Percentiles rank a stretch among this genome's conserved stretches.
Conservation (phyloP, 92 coral and sea anemone species). For the Epizoanthus rinbou region DNA sequence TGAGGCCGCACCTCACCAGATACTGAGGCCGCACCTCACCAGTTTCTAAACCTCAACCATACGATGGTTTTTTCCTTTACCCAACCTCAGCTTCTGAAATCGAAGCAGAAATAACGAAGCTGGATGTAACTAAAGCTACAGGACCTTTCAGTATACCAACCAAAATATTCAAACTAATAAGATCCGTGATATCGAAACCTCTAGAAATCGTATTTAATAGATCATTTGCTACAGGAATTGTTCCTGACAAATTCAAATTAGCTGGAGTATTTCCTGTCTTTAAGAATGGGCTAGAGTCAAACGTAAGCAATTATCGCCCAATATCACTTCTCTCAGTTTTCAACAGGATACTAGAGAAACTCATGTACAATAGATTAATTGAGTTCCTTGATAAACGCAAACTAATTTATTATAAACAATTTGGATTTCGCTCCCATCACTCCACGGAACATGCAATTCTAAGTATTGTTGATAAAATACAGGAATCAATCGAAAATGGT, state of each 20-base stretch:
- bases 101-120: neutral
- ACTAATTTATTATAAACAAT: slow-evolving; percentile 20
- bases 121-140: too few relatives aligned
- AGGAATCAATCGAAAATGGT: neutral
- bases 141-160: too few relatives aligned
- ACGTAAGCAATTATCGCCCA: neutral
- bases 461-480: slow-evolving; percentile 16
- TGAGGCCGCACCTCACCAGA: neutral
- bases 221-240: neutral
- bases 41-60: neutral
- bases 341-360: slow-evolving; percentile 7
- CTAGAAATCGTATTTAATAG: neutral
- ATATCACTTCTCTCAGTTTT: neutral
- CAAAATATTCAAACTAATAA: too few relatives aligned
- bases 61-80: neutral
- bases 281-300: neutral
- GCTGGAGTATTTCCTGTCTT: neutral
- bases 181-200: too few relatives aligned
- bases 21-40: neutral
- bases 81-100: neutral
- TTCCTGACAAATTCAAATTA: neutral
- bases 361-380: neutral
- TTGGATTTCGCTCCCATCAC: slow-evolving; percentile 6
- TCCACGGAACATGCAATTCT: slow-evolving; percentile 21
- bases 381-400: neutral